phyloP scores from a whole-genome alignment of 2,113 vertebrate species.

The Peucedramus taeniatus region DNA sequence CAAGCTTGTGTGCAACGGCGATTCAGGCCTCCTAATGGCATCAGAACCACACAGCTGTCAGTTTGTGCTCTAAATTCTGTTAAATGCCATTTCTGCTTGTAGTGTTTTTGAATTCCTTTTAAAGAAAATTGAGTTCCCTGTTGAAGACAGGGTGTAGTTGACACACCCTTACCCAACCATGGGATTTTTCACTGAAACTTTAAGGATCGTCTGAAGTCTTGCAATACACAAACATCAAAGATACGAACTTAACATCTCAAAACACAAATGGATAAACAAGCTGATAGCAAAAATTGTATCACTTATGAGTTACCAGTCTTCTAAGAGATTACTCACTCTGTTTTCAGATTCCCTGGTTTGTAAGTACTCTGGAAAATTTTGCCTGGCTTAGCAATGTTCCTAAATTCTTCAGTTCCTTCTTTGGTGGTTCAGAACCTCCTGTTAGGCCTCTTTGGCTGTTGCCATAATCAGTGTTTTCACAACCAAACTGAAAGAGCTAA shows the following conservation, averaged over 20 bases:
- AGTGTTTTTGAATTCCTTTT: background rate
- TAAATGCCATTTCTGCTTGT: background rate
- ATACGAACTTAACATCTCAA: background rate
- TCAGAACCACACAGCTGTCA: background rate
- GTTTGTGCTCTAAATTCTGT: background rate
- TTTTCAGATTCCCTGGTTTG: background rate
- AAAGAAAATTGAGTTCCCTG: background rate
- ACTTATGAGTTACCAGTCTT: background rate
- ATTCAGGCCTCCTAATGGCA: background rate
- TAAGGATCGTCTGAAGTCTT: background rate
- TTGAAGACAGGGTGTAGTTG: background rate
- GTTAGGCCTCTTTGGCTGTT: background rate
- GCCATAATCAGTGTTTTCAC: background rate
- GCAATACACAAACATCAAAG: background rate
- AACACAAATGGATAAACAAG: background rate
- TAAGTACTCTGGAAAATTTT: background rate
- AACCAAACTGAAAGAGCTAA: background rate
- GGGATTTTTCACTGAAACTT: background rate
- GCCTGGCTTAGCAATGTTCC: background rate
- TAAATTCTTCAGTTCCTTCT: background rate
- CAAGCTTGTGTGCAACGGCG: background rate
- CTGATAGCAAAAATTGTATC: background rate
- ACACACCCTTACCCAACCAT: accelerated
- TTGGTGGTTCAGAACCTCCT: background rate
- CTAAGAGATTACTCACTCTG: background rate